Base-by-base conservation (phyloP, 2,888 invertebrate species). In the Zelleria hepariella region DNA sequence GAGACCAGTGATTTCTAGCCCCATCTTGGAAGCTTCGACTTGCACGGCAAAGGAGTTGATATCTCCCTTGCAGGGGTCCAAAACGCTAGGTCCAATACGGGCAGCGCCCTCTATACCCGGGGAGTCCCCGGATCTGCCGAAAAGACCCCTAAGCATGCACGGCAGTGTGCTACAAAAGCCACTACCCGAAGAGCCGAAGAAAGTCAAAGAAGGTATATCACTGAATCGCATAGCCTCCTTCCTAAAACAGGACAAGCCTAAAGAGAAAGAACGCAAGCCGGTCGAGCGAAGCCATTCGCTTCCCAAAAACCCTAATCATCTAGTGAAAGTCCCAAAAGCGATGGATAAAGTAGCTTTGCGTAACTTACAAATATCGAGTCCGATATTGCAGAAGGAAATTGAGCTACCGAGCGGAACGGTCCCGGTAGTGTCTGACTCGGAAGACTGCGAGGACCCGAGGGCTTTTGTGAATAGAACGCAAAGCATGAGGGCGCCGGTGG, bases 301-400 rank as follows among this genome's bases (percentile, higher is more conserved):
- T 23, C 92, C 93, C 0, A 90, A 91, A 64, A 89, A 86, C 56
- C 87, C 88, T 2, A 90, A 86, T 62, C 89, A 91, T 59, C 91
- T 90, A 62, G 70, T 91, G 0, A 94, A 92, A 77, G 87, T 92
- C 7, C 90, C 90, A 59, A 94, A 94, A 66, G 85, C 90, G 0
- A 83, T 93, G 0, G 94, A 96, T 69, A 93, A 94, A 69, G 93
- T 92, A 15, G 89, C 93, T 0, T 72, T 96, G 58, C 90, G 95
- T 57, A 93, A 92, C 60, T 82, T 96, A 58, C 94, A 95, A 75
- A 96, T 97, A 68, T 96, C 96, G 0, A 91, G 93, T 68, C 96
- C 96, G 0, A 95, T 97, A 66, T 91, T 93, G 0, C 94, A 94
- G 71, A 91, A 90, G 60, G 90, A 92, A 57, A 93, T 93, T 8